Percentiles rank a stretch among this genome's conserved stretches.
These are phyloP conservation scores for Drosophila recens DNA, from an alignment of 2,888 invertebrate genomes.

Conservation along the genomic window DNA sequence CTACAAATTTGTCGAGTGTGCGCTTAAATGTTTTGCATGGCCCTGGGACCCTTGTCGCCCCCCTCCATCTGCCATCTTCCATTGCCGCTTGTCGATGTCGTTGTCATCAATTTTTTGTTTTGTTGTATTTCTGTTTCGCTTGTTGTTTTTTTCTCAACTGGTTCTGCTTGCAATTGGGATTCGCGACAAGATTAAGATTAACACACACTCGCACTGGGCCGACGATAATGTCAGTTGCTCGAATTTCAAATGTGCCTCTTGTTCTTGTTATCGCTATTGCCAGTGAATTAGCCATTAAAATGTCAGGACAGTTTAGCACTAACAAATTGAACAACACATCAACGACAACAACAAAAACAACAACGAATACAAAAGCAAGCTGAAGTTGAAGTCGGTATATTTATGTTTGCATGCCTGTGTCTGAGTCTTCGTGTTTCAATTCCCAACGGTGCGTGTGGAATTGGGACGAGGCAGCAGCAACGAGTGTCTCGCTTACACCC, in stretches of 20 bases:
- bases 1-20: slow-evolving; percentile 80
- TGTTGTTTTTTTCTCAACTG: slow-evolving; percentile 46
- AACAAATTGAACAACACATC: slow-evolving; percentile 57
- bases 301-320: slow-evolving; percentile 64
- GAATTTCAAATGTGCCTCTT: slow-evolving; percentile 57
- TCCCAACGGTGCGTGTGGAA: slow-evolving; percentile 57
- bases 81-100: slow-evolving; percentile 45
- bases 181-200: slow-evolving; percentile 76
- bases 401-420: slow-evolving; percentile 3
- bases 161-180: slow-evolving; percentile 64
- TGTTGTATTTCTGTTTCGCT: slow-evolving; percentile 4
- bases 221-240: slow-evolving; percentile 56
- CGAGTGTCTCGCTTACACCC: slow-evolving; percentile 42
- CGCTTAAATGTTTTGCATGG: slow-evolving; percentile 78
- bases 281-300: slow-evolving; percentile 63
- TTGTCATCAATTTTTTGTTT: slow-evolving; percentile 69
- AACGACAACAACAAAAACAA: slow-evolving; percentile 21
- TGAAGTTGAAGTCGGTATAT: background rate
- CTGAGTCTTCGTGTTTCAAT: slow-evolving; percentile 32
- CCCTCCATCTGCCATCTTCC: background rate
- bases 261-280: slow-evolving; percentile 40
- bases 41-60: slow-evolving; percentile 32
- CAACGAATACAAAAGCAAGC: slow-evolving; percentile 1
- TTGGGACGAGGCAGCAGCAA: slow-evolving; percentile 32
- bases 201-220: slow-evolving; percentile 28